A percentile compares a stretch with the other conserved stretches of the same genome.
These are phyloP conservation scores for Neolamprologus falcicula DNA, from an alignment of 2,113 vertebrate genomes.

Conservation along the genomic window DNA sequence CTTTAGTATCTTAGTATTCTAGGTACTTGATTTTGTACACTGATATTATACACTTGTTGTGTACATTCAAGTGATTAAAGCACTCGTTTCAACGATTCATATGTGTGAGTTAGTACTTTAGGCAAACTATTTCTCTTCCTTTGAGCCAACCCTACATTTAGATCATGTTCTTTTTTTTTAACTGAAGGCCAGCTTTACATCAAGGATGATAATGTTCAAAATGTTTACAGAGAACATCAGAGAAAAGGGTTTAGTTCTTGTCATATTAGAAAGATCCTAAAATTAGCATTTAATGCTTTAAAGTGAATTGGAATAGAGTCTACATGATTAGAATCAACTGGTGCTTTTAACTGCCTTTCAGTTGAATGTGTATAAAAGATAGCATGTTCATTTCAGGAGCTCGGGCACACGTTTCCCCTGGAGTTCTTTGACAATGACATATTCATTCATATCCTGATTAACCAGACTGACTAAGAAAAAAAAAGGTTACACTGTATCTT, in stretches of 20 bases:
- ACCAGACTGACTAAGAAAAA: neutral
- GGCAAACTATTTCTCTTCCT: rapidly evolving
- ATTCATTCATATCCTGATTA: neutral
- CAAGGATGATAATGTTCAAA: neutral
- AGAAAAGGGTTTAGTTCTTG: neutral
- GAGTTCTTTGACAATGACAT: neutral
- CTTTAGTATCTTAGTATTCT: neutral
- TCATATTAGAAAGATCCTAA: neutral
- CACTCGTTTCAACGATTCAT: neutral
- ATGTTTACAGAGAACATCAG: neutral
- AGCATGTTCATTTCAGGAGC: neutral
- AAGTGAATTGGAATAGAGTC: neutral
- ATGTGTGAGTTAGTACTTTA: neutral
- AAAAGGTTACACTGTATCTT: neutral
- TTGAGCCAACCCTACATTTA: rapidly evolving
- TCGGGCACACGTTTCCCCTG: neutral
- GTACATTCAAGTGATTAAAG: rapidly evolving
- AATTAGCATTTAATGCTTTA: neutral
- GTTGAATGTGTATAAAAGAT: neutral
- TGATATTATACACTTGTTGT: neutral
- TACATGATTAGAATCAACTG: neutral
- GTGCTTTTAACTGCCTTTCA: neutral
- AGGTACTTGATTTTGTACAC: neutral
- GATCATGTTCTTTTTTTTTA: neutral
- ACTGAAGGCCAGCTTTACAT: neutral